Base-by-base conservation (phyloP, 2,797 vertebrate genomes). In the Parauchenoglanis punctatus region DNA sequence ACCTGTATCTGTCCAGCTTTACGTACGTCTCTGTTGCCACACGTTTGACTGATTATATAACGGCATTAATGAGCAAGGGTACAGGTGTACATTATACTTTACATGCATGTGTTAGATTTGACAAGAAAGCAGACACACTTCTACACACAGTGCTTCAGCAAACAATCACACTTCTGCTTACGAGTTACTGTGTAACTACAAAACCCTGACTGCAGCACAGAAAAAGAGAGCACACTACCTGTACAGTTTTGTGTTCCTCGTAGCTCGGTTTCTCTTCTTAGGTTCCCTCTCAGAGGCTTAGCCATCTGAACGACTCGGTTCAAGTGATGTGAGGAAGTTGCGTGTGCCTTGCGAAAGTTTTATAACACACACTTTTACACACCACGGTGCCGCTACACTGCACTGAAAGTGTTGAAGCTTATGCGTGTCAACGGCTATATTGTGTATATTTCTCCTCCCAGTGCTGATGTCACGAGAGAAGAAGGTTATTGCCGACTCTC, bases 151-250 rank as follows among this genome's bases (percentile, higher is more conserved):
- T 3, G 0, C 23, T 49, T 56, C 28, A 82, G 35, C 25, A 73
- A 15, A 81, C 52, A 67, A 67, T 12, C 81, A 46, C 28, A 77
- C 46, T 56, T 77, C 86, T 83, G 46, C 72, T 73, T 63, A 2
- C 0, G 4, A 44, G 49, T 56, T 68, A 67, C 4, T 46, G 65
- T 59, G 23, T 68, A 59, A 81, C 31, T 17, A 44, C 31, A 58
- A 12, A 72, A 13, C 25, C 44, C n/a, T 77, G 28, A 40, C 63
- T 20, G 28, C 4, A 18, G 18, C 12, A 25, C 20, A 3, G 0
- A 84, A 31, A 56, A 52, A 35, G 4, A 15, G 20, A 35, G 0
- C 31, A 88, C 89, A 35, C 73, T 94, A 95, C 95, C 95, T 94
- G 88, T 4, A 15, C 40, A 23, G 2, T n/a, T 65, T 46, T 35